Conservation (phyloP, 2,888 invertebrate species). For the Polia nebulosa region DNA sequence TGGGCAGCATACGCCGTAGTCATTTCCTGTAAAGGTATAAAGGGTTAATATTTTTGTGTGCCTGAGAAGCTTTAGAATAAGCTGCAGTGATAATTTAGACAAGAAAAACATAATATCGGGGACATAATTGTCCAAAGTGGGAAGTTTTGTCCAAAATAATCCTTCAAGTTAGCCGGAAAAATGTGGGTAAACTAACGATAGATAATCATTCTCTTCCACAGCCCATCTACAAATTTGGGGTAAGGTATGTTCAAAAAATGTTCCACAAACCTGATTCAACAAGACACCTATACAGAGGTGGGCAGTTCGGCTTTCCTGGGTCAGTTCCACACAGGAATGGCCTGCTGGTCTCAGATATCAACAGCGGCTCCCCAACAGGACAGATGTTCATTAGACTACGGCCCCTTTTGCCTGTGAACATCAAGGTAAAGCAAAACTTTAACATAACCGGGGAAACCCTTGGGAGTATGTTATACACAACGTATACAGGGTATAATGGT, state of each 20-base stretch:
- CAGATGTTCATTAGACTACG: conserved; percentile 95
- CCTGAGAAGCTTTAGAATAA: too few relatives aligned
- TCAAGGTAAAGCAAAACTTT: background rate
- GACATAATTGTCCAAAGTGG: too few relatives aligned
- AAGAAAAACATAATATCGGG: too few relatives aligned
- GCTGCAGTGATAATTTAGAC: too few relatives aligned
- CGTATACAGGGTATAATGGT: too few relatives aligned
- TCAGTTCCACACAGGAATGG: conserved; percentile 96
- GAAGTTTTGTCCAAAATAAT: too few relatives aligned
- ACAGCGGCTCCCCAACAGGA: conserved; percentile 94
- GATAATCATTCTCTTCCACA: too few relatives aligned
- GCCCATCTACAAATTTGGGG: too few relatives aligned
- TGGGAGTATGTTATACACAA: too few relatives aligned
- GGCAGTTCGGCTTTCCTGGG: conserved; percentile 96
- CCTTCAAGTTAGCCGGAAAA: too few relatives aligned
- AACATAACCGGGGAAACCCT: background rate
- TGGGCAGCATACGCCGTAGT: conserved; percentile 97
- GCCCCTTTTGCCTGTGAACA: conserved; percentile 92
- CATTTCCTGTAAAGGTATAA: conserved; percentile 90
- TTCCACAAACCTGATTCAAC: conserved; percentile 92
- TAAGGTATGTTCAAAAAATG: background rate
- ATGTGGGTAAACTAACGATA: too few relatives aligned
- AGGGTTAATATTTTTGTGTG: background rate
- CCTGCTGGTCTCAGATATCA: conserved; percentile 93
- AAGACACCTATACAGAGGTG: conserved; percentile 95